Evolutionary conservation across 2,888 invertebrate genomes (phyloP).

Genomic region (Bedellia somnulentella): DNA sequence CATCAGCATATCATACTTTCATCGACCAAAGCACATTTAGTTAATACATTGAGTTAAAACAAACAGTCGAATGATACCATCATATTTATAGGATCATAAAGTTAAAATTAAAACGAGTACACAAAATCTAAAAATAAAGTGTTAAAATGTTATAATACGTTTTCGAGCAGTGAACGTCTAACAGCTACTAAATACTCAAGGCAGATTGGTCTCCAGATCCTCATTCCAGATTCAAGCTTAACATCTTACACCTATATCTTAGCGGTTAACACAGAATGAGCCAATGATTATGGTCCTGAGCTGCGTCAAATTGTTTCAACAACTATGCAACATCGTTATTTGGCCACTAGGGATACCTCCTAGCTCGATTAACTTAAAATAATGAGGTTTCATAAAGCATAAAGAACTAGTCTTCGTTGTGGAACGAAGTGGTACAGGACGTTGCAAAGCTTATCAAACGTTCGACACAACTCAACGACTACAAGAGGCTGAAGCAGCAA

Average conservation of each 20-base stretch:
- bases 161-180: constrained; percentile 46
- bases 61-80: constrained; percentile 60
- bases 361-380: too few relatives aligned
- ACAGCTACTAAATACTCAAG: constrained; percentile 59
- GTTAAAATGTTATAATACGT: constrained; percentile 51
- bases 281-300: too few relatives aligned
- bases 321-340: too few relatives aligned
- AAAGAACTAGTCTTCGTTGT: too few relatives aligned
- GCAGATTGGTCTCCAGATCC: constrained; percentile 57
- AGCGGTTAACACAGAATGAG: constrained; percentile 26
- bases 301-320: too few relatives aligned
- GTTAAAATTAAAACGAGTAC: constrained; percentile 26
- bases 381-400: too few relatives aligned
- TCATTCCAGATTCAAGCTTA: constrained; percentile 50
- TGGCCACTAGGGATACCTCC: too few relatives aligned
- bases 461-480: too few relatives aligned
- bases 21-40: constrained; percentile 57
- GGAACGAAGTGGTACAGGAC: too few relatives aligned
- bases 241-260: constrained; percentile 44
- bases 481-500: constrained; percentile 44
- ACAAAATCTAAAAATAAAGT: constrained; percentile 42
- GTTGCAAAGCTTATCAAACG: too few relatives aligned
- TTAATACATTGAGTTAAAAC: constrained; percentile 15
- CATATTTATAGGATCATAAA: constrained; percentile 25
- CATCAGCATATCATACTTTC: constrained; percentile 49